A percentile compares a stretch with the other conserved stretches of the same genome.
Conservation (phyloP, 2,888 invertebrate species). For the Dryobota labecula region DNA sequence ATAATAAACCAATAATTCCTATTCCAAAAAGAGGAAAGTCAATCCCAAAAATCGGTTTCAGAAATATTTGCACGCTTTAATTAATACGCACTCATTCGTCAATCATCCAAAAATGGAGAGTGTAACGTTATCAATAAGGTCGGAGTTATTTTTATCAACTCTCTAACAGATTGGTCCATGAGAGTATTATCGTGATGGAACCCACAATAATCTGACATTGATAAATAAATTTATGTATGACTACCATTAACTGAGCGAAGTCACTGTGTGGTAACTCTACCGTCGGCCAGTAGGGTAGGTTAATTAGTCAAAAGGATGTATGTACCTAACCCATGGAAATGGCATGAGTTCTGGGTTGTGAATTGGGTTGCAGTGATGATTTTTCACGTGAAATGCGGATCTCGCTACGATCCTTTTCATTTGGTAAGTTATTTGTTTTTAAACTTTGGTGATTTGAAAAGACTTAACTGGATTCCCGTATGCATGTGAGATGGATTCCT, state of each 20-base stretch:
- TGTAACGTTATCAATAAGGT: slow-evolving; percentile 22
- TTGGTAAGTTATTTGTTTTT: not conserved
- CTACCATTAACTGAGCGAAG: slow-evolving; percentile 35
- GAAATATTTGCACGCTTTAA: not conserved
- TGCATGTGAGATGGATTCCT: not conserved
- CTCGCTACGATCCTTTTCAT: not conserved
- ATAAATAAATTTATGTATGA: slow-evolving; percentile 63
- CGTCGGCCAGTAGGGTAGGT: slow-evolving; percentile 34
- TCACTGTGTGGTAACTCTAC: slow-evolving; percentile 2
- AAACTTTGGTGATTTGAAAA: not conserved
- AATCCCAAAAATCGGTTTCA: not conserved
- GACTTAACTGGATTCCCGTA: not conserved
- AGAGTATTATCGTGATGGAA: slow-evolving; percentile 40
- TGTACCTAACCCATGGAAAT: slow-evolving; percentile 13
- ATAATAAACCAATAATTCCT: not conserved
- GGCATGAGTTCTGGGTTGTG: not conserved
- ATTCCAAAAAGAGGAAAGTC: not conserved
- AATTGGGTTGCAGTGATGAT: not conserved
- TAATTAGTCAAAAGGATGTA: slow-evolving; percentile 53
- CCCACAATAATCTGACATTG: slow-evolving; percentile 61
- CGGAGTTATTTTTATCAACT: slow-evolving; percentile 42
- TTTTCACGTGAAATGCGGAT: not conserved
- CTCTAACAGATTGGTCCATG: slow-evolving; percentile 24
- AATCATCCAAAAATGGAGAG: slow-evolving; percentile 29
- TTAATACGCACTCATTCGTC: slow-evolving; percentile 21